phyloP scores from a whole-genome alignment of 2,113 vertebrate species.

The Neogale vison region DNA sequence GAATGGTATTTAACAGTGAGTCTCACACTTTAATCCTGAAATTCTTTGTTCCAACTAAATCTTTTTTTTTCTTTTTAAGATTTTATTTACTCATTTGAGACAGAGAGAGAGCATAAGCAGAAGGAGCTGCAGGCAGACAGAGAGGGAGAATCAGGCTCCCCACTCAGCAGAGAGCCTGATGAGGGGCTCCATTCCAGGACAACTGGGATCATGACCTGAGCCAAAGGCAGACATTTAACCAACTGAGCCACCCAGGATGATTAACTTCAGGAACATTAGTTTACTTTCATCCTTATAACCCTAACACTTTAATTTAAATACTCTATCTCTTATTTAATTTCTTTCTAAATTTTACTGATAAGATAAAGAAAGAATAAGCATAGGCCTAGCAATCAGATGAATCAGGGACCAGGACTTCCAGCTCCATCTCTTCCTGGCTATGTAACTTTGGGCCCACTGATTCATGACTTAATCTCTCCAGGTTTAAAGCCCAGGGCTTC shows the following conservation, averaged over 20 bases:
- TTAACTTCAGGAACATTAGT: not conserved
- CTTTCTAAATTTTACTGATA: conserved; percentile 21
- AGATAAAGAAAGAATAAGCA: conserved; percentile 35
- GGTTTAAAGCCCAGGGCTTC: not conserved
- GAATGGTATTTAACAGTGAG: not conserved
- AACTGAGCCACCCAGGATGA: not conserved
- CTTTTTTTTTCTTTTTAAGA: not conserved
- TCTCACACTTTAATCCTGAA: not conserved
- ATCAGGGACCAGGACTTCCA: not conserved
- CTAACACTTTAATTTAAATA: not conserved
- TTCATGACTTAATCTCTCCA: not conserved
- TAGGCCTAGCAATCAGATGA: not conserved
- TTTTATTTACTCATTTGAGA: no score
- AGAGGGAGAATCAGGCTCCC: no score
- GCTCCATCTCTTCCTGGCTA: not conserved
- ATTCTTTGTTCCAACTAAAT: conserved; percentile 34
- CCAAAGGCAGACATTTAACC: no score
- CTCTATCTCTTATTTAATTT: not conserved
- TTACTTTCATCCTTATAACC: not conserved
- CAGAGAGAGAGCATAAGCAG: no score
- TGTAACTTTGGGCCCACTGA: not conserved
- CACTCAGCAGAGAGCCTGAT: no score
- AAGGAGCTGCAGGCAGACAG: no score
- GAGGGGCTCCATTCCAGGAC: no score
- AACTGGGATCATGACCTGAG: no score